Evolutionary conservation across 2,113 vertebrate species (phyloP), one percentile per base, ranked within the genome.

Genomic region (Chaetura pelagica): DNA sequence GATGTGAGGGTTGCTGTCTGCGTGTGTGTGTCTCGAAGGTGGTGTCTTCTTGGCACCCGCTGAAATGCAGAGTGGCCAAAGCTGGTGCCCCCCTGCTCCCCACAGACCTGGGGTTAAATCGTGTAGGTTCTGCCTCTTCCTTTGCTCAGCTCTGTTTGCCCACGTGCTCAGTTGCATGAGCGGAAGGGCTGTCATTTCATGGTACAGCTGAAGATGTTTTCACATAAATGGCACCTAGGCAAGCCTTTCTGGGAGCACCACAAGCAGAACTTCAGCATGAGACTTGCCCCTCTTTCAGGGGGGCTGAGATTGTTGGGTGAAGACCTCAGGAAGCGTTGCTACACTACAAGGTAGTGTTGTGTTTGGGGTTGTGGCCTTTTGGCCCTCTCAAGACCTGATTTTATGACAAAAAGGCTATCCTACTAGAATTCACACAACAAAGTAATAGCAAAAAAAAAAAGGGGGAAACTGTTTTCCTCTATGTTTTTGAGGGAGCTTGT

Each of bases 21-120:
- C n/a, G n/a, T n/a, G n/a, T n/a, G n/a, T n/a, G n/a, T n/a, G n/a
- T n/a, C n/a, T n/a, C n/a, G n/a, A n/a, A n/a, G n/a, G n/a, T n/a
- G n/a, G n/a, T n/a, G n/a, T n/a, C n/a, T 20, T 21, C 46, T 42
- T 48, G 46, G 8, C 46, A 48, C 46, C 46, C 46, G 10, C 46
- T 48, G 46, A 48, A 48, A 48, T 21, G 46, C 46, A 48, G 46
- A 48, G 4, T 35, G 19, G 8, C 11, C 32, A 8, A 17, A 22
- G 17, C 23, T 7, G 22, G 20, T 6, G 9, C 27, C 18, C 8
- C 8, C 11, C 7, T 35, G 18, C 38, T 48, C 20, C 14, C 1
- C 1, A 1, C 1, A 2, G 0, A 1, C 20, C 12, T 3, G 0
- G 10, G 35, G 3, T 3, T 10, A 40, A 40, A 40, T 40, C 2